These are phyloP conservation scores for Caenorhabditis wallacei DNA, from an alignment of 2,888 invertebrate genomes.

Conservation along the genomic window DNA sequence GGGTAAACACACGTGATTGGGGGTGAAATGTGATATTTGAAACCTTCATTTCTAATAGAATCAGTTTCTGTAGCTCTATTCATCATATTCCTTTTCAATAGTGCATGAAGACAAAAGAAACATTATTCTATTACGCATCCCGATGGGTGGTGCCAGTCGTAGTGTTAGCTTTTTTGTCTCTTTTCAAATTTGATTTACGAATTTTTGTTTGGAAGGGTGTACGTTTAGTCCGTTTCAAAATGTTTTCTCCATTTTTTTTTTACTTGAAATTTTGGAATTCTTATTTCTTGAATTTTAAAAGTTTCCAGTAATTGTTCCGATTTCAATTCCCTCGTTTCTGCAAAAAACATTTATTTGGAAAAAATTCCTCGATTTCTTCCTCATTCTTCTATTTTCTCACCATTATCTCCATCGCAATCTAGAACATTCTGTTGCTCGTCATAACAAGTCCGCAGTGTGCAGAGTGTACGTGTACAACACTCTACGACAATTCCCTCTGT, in stretches of 20 bases:
- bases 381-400: too few species aligned
- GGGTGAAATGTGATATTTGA: constrained; percentile 16
- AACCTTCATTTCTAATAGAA: background rate
- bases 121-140: background rate
- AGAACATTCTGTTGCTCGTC: constrained; percentile 20
- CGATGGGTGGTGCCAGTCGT: background rate
- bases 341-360: too few species aligned
- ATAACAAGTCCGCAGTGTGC: background rate
- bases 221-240: too few species aligned
- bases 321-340: too few species aligned
- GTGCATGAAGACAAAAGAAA: background rate
- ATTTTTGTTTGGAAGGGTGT: background rate
- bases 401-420: background rate
- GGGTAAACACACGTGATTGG: constrained; percentile 20
- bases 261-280: too few species aligned
- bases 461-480: constrained; percentile 20
- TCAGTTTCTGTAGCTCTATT: background rate
- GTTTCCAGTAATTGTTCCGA: too few species aligned
- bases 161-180: background rate
- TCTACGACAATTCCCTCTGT: constrained; percentile 8
- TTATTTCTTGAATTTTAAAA: too few species aligned
- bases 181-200: background rate
- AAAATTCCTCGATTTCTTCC: too few species aligned
- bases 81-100: background rate
- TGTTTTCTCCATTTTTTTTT: background rate